phyloP scores from a whole-genome alignment of 2,797 vertebrate species.

The Clarias fuscus region DNA sequence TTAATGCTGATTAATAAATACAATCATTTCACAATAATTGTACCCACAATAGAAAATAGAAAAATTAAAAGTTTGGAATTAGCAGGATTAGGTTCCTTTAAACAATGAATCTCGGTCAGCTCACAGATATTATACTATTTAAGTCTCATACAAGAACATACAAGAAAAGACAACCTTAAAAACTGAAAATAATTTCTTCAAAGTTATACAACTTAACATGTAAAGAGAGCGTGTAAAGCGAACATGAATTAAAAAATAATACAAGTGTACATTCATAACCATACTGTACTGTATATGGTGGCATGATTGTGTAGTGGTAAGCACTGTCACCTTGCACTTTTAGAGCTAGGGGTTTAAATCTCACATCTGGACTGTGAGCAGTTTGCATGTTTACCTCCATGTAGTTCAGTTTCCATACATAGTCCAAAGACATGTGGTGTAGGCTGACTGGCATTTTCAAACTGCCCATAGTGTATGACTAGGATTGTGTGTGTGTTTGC shows the following conservation, averaged over 20 bases:
- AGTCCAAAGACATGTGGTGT: too few species aligned
- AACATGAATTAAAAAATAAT: neutral
- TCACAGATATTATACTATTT: neutral
- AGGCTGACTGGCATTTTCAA: too few species aligned
- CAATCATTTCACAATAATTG: constrained; percentile 4
- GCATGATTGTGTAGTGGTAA: too few species aligned
- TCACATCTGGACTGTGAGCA: too few species aligned
- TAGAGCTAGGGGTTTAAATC: too few species aligned
- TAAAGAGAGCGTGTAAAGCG: neutral
- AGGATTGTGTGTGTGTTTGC: too few species aligned
- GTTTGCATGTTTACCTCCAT: too few species aligned
- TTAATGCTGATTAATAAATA: constrained; percentile 2
- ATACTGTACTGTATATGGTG: too few species aligned
- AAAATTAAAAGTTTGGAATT: neutral
- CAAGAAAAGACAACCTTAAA: neutral
- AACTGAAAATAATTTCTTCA: neutral
- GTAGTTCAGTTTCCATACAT: too few species aligned
- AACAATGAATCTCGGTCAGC: neutral
- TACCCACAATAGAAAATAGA: neutral
- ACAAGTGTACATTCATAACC: neutral
- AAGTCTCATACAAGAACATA: neutral
- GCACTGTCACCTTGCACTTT: too few species aligned
- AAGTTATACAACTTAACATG: neutral
- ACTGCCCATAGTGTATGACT: too few species aligned
- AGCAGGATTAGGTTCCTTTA: constrained; percentile 37